Percentiles rank a stretch among this genome's conserved stretches.
Evolutionary conservation across 2,113 vertebrate genomes (phyloP).

Genomic region (Hippocampus abdominalis): DNA sequence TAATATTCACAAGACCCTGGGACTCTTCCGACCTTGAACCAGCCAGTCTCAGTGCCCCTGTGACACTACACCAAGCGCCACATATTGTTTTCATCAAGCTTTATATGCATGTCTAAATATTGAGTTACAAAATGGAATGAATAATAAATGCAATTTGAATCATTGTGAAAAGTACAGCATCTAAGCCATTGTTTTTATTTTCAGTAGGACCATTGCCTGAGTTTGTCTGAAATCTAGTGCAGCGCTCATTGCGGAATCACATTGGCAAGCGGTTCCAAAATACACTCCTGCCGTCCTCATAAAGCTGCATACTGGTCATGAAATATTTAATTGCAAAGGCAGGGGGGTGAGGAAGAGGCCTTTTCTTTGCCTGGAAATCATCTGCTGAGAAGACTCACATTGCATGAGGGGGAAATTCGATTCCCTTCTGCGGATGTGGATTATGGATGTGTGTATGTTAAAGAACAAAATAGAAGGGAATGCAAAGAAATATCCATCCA

Average conservation of each 20-base stretch:
- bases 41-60: background rate
- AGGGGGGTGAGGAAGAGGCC: constrained; percentile 14
- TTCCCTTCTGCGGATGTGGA: constrained; percentile 1
- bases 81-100: too few relatives aligned
- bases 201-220: background rate
- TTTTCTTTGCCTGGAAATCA: background rate
- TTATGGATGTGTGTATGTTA: background rate
- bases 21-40: background rate
- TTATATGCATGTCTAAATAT: background rate
- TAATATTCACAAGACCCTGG: background rate
- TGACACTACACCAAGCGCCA: background rate
- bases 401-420: background rate
- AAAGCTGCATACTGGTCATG: constrained; percentile 21
- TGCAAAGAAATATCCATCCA: too few relatives aligned
- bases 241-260: background rate
- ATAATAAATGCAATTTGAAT: background rate
- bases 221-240: background rate
- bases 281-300: constrained; percentile 6
- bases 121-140: background rate
- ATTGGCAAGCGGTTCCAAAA: background rate
- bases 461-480: too few relatives aligned
- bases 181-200: background rate
- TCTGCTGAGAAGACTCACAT: constrained; percentile 7
- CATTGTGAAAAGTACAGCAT: background rate
- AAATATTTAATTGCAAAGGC: constrained; percentile 31